Base-by-base conservation (phyloP, 2,888 invertebrate genomes). In the Xestia rhomboidea region DNA sequence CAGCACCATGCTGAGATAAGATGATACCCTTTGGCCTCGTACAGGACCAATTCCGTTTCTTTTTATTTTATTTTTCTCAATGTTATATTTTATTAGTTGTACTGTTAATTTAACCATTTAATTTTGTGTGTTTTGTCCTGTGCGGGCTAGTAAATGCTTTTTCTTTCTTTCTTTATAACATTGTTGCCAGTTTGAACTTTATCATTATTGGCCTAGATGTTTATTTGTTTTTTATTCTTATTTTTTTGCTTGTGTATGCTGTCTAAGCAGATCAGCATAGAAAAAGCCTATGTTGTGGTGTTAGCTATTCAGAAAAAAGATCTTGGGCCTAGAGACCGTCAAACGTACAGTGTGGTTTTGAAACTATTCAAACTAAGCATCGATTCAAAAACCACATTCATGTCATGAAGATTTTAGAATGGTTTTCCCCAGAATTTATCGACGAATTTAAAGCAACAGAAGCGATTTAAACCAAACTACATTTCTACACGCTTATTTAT, bases 381-480 rank as follows among this genome's bases (percentile, higher is more conserved):
- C 1, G 5, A 27, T 60, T 30, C 18, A 11, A 38, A 38, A 46
- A 7, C 15, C 44, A n/a, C 13, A 34, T 46, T 71, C 27, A 2
- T 18, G 21, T 4, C 24, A 27, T 57, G 6, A 24, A 49, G 0
- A 15, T 10, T 51, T 60, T 4, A 10, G 24, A 51, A 63, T 34
- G 4, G 7, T 15, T 49, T 49, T 18, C n/a, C 2, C 8, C 7
- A 30, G 10, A 72, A 68, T 60, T 51, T 13, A 64, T 51, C 7
- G 18, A 63, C 49, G 6, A 63, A 44, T 68, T 62, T 73, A 68
- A 18, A 41, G 27, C 60, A 54, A 73, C 2, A 4, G 38, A 68
- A 68, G 24, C 77, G 60, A 75, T 67, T 60, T 34, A 13, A 70
- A 51, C 7, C 38, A 24, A 84, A 77, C 41, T 54, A 51, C 70